Percentiles rank a stretch among this genome's conserved stretches.
Conservation (phyloP, 1,140 invertebrate species). For the Heliconius hewitsoni region DNA sequence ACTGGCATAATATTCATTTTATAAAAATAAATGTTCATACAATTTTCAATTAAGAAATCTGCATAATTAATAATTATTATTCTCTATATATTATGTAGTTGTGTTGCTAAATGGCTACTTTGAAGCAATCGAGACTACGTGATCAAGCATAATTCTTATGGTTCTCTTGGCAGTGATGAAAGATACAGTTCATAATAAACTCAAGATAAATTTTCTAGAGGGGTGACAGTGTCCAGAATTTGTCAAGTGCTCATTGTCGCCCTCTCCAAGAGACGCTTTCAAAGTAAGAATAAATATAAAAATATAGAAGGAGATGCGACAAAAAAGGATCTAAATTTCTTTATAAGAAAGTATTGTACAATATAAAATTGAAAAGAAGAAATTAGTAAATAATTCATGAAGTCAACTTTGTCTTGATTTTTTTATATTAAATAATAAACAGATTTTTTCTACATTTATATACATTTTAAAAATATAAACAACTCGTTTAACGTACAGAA, state of each 20-base stretch:
- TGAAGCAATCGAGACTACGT: constrained; percentile 43
- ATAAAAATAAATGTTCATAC: too few relatives aligned
- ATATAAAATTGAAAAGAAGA: background rate
- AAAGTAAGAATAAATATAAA: background rate
- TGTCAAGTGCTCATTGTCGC: background rate
- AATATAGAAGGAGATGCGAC: background rate
- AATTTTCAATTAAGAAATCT: background rate
- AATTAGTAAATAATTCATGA: too few relatives aligned
- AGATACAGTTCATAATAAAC: constrained; percentile 36
- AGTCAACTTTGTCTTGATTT: too few relatives aligned
- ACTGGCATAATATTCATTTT: too few relatives aligned
- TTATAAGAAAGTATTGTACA: background rate
- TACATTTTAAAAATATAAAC: too few relatives aligned
- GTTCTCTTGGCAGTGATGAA: constrained; percentile 15
- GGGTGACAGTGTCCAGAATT: constrained; percentile 3
- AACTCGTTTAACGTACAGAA: background rate
- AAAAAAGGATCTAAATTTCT: background rate
- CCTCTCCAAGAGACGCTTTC: background rate
- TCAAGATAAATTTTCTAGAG: constrained; percentile 17
- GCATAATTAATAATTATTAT: background rate
- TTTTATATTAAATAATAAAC: too few relatives aligned
- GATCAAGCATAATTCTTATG: constrained; percentile 42
- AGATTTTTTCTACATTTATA: too few relatives aligned
- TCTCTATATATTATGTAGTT: background rate
- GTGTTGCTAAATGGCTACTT: constrained; percentile 30